These are phyloP conservation scores for Galeruca laticollis DNA, from an alignment of 2,888 invertebrate species.

Conservation along the genomic window DNA sequence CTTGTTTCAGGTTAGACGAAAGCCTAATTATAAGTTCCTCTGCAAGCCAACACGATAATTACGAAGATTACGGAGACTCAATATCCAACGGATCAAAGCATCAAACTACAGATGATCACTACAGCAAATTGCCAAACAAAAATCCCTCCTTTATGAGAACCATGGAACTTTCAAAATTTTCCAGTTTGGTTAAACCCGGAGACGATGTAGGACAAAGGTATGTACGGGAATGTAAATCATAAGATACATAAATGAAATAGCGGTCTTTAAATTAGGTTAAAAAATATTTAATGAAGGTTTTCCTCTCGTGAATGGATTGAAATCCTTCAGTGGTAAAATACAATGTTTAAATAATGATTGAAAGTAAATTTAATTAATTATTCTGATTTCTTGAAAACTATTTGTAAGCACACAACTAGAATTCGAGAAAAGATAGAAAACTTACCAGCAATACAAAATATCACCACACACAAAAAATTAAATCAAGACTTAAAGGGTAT, in stretches of 20 bases:
- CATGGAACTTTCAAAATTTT: slow-evolving; percentile 66
- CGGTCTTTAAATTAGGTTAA: no score
- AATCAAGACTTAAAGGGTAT: no score
- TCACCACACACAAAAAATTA: no score
- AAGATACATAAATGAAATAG: background rate
- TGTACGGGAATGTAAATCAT: slow-evolving; percentile 11
- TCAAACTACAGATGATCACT: slow-evolving; percentile 49
- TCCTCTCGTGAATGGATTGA: slow-evolving; percentile 20
- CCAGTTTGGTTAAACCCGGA: slow-evolving; percentile 60
- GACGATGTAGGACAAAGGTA: slow-evolving; percentile 51
- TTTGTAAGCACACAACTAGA: no score
- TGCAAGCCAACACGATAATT: slow-evolving; percentile 33
- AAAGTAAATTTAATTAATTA: no score
- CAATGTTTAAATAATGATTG: no score
- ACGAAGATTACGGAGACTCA: slow-evolving; percentile 52
- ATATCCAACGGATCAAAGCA: slow-evolving; percentile 58
- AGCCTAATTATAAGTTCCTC: slow-evolving; percentile 68
- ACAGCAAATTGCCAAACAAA: slow-evolving; percentile 48
- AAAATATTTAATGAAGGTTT: slow-evolving; percentile 18
- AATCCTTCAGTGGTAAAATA: slow-evolving; percentile 16
- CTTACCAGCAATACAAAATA: no score
- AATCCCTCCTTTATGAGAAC: slow-evolving; percentile 64
- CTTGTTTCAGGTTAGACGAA: slow-evolving; percentile 70
- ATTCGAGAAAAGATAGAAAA: no score
- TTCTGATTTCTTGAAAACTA: no score